Conservation (phyloP, 53 echinoderm and acorn worm genomes). For the Echinometra lucunter region DNA sequence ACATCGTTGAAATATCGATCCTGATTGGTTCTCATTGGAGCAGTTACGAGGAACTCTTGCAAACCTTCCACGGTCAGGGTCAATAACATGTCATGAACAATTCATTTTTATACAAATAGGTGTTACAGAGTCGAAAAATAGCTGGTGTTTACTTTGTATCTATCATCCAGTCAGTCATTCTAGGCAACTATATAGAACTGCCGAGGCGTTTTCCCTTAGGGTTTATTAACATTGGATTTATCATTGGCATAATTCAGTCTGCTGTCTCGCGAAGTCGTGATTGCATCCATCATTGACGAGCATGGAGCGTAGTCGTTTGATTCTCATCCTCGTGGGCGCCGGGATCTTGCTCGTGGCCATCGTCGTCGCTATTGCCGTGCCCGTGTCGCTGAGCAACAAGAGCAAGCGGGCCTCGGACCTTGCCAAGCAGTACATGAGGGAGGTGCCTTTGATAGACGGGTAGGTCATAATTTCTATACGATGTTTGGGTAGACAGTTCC, state of each 20-base stretch:
- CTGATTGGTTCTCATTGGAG: too few species aligned
- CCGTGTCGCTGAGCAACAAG: constrained; percentile 47
- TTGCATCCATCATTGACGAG: background rate
- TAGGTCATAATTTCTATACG: background rate
- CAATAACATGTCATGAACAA: background rate
- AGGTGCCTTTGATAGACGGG: constrained; percentile 63
- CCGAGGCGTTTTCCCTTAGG: too few species aligned
- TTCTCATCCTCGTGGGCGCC: constrained; percentile 21
- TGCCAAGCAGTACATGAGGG: constrained; percentile 63
- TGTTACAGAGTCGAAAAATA: background rate
- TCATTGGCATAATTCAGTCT: too few species aligned
- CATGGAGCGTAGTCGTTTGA: constrained; percentile 66
- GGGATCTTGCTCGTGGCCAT: constrained; percentile 14
- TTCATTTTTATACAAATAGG: background rate
- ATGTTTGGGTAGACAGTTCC: too few species aligned
- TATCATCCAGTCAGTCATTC: background rate
- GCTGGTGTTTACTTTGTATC: background rate
- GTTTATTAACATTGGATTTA: background rate
- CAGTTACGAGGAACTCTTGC: background rate
- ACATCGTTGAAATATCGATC: too few species aligned
- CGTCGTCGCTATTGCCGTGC: constrained; percentile 55
- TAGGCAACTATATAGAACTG: background rate
- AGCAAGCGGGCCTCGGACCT: constrained; percentile 8
- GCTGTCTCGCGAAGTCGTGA: too few species aligned
- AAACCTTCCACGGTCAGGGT: too few species aligned